phyloP scores from a whole-genome alignment of 2,888 invertebrate genomes.

The Cheilosia grossa region DNA sequence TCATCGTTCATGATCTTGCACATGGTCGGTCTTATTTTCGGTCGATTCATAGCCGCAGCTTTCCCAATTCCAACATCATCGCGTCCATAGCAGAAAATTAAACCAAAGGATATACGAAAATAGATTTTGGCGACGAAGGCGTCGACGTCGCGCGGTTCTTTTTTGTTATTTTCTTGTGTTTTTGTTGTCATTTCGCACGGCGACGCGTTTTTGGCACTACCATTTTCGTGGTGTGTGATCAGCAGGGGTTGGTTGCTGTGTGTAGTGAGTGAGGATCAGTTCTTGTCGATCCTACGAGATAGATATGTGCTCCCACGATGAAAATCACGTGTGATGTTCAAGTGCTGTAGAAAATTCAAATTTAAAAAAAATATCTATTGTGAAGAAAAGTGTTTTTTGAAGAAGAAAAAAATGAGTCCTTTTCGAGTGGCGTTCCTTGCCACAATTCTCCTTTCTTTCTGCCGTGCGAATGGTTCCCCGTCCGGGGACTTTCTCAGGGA shows the following conservation, averaged over 20 bases:
- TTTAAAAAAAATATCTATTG: slow-evolving; percentile 9
- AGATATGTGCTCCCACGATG: slow-evolving; percentile 54
- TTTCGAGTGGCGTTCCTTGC: slow-evolving; percentile 62
- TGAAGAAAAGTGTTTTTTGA: neutral
- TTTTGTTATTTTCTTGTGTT: neutral
- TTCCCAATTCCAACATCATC: slow-evolving; percentile 57
- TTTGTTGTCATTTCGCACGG: slow-evolving; percentile 12
- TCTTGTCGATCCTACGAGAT: slow-evolving; percentile 34
- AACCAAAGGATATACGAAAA: slow-evolving; percentile 75
- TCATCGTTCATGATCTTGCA: slow-evolving; percentile 75
- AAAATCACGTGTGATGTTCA: slow-evolving; percentile 49
- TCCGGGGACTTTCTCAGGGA: slow-evolving; percentile 44
- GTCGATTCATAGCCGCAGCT: slow-evolving; percentile 63
- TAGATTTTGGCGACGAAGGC: slow-evolving; percentile 75
- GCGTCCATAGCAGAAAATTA: slow-evolving; percentile 43
- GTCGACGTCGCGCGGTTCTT: slow-evolving; percentile 55
- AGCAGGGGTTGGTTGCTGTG: slow-evolving; percentile 50
- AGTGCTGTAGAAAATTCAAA: slow-evolving; percentile 30
- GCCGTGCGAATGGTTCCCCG: slow-evolving; percentile 52
- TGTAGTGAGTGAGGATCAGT: slow-evolving; percentile 43
- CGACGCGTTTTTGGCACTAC: slow-evolving; percentile 67
- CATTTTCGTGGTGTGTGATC: slow-evolving; percentile 61
- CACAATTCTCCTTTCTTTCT: slow-evolving; percentile 48
- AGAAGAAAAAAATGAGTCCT: slow-evolving; percentile 53
- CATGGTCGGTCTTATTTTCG: slow-evolving; percentile 70